Evolutionary conservation across 2,888 invertebrate species (phyloP), one percentile per base, ranked within the genome.

Genomic region (Scaptomyza tumidula): DNA sequence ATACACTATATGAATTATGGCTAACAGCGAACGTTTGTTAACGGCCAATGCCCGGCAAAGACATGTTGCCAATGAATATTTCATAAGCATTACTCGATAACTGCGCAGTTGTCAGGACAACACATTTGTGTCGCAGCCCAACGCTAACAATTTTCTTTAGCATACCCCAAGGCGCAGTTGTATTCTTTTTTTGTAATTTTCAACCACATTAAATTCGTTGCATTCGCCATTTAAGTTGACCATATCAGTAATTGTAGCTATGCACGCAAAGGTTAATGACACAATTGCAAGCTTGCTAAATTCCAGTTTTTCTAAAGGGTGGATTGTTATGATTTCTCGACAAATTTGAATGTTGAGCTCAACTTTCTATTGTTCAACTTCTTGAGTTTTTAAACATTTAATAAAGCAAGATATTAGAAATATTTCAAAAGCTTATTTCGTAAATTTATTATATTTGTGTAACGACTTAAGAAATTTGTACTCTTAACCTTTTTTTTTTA

Each of bases 21-120:
- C 56, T 19, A 58, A 54, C 45, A 37, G 24, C 45, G 11, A 54
- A 58, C 41, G 46, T 10, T 35, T 35, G 68, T 69, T 59, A 60
- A 54, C 58, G 83, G 75, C 37, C 71, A 79, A 43, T 52, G 78
- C 62, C 77, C 80, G 55, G 60, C 44, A 44, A 74, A 64, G 56
- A 60, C 56, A 66, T 48, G 58, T 64, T 58, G 48, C 56, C 66
- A 64, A 75, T 84, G 64, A 80, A 84, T 84, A 85, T 80, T 84
- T 85, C 33, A 84, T 83, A 19, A 48, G 50, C 48, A 59, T 27
- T 39, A 50, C 57, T 45, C 58, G 62, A 44, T 50, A 85, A 78
- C 75, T 82, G 76, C 76, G 76, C 78, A 75, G 72, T 86, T 71
- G 75, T 45, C 54, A 60, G 45, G 56, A 41, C 59, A 57, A 63